Base-by-base conservation (phyloP, 1,140 invertebrate genomes). In the Danaus plexippus region DNA sequence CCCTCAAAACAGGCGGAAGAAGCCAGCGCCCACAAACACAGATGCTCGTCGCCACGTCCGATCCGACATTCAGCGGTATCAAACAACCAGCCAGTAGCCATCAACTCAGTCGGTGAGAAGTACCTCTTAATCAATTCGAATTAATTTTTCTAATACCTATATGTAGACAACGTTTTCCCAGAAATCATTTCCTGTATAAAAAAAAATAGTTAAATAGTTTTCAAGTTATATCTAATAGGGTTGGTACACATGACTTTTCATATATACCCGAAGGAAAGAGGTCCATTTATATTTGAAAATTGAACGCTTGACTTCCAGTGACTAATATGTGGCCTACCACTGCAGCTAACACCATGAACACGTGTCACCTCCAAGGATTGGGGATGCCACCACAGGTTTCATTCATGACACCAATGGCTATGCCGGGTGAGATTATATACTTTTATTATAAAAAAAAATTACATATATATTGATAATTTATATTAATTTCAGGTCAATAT, bases 401-500 rank as follows among this genome's bases (percentile, higher is more conserved):
- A 2, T 51, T 76, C 10, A 63, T 79, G 43, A 73, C 57, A n/a
- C 71, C 76, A 8, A 52, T 75, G 4, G 22, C 22, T 9, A 56
- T 75, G 66, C 57, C 69, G 61, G 72, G 70, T 76, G 62, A 57
- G 42, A 3, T 41, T 22, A 52, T 13, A 22, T 50, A 48, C 41
- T 51, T 51, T 50, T 44, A 15, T 43, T 3, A 43, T 52, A 43
- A 9, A n/a, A 44, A 45, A 9, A 22, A 32, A 45, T 42, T 42
- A 50, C 13, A 32, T 32, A 32, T 32, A 32, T 32, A 32, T 32
- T 32, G 22, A 32, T 32, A 32, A 32, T 8, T 40, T 57, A 51
- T 48, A 18, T 40, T 63, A 2, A 40, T 64, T 59, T 47, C 69
- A 68, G 87, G 87, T 11, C 85, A 91, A 73, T 75, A 90, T 61